Percentiles rank a stretch among this genome's conserved stretches.
phyloP scores from a whole-genome alignment of 35 echinoderm and acorn worm genomes.

The Heliocidaris tuberculata region DNA sequence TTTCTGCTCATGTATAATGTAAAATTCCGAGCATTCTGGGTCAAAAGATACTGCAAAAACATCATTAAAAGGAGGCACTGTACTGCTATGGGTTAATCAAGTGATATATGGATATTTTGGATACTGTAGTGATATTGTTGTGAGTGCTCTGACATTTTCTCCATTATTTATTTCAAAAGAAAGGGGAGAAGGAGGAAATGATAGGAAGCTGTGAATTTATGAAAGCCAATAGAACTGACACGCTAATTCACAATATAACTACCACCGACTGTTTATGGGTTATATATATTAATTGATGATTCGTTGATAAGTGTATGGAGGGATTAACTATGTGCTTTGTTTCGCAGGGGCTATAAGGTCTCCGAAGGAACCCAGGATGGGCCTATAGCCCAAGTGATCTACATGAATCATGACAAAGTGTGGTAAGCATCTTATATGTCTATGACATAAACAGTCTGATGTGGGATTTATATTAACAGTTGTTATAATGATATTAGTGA shows the following conservation, averaged over 20 bases:
- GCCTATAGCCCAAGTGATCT: constrained; percentile 26
- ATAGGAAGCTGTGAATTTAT: not conserved
- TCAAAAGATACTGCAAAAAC: not conserved
- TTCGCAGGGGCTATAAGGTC: constrained; percentile 35
- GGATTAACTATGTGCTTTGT: not conserved
- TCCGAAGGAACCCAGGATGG: constrained; percentile 15
- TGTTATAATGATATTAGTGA: not conserved
- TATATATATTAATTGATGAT: not conserved
- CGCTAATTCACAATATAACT: too few relatives aligned
- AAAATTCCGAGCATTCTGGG: too few relatives aligned
- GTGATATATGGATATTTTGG: not conserved
- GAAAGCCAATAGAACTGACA: not conserved
- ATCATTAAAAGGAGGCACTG: not conserved
- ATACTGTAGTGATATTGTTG: not conserved
- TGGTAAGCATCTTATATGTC: not conserved
- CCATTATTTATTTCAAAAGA: not conserved
- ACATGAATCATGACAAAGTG: constrained; percentile 30
- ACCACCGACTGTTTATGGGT: too few relatives aligned
- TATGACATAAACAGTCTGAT: not conserved
- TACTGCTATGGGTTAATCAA: not conserved
- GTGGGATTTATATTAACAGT: not conserved
- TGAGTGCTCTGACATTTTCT: not conserved
- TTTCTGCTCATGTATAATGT: too few relatives aligned
- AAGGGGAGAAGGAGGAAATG: not conserved
- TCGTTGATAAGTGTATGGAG: not conserved